phyloP scores from a whole-genome alignment of 2,113 vertebrate species.

The Sinosuthora webbiana region DNA sequence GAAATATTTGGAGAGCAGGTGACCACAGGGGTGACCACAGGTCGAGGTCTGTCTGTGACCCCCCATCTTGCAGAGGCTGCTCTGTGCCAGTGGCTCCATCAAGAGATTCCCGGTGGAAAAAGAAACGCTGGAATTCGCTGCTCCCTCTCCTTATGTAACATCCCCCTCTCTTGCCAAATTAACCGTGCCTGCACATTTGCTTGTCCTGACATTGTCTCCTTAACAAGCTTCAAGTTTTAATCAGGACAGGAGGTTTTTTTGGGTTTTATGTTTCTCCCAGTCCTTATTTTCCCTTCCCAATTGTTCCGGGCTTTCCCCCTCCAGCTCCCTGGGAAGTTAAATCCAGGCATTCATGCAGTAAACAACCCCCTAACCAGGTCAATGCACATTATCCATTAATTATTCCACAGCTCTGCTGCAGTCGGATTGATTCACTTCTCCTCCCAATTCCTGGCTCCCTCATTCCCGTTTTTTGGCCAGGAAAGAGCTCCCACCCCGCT shows the following conservation, averaged over 20 bases:
- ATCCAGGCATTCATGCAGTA: background rate
- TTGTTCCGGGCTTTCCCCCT: background rate
- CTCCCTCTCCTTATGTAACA: background rate
- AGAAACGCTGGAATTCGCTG: rapidly evolving
- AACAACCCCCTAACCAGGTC: slow-evolving; percentile 12
- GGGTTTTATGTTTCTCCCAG: background rate
- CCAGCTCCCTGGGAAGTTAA: background rate
- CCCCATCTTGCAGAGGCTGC: rapidly evolving
- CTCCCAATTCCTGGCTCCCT: background rate
- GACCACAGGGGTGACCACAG: background rate
- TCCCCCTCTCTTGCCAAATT: background rate
- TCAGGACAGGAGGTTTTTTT: background rate
- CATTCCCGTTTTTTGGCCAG: background rate
- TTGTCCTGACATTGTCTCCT: background rate
- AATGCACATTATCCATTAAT: slow-evolving; percentile 3
- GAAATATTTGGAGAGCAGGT: background rate
- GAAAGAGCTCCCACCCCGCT: background rate
- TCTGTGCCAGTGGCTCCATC: background rate
- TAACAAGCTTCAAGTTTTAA: background rate
- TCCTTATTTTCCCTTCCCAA: background rate
- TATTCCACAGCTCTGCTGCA: background rate
- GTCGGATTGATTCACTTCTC: background rate
- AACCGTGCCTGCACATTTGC: background rate
- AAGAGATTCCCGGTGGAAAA: background rate
- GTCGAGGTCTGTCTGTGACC: rapidly evolving